phyloP scores from a whole-genome alignment of 2,797 vertebrate species.

The Mallotus villosus region DNA sequence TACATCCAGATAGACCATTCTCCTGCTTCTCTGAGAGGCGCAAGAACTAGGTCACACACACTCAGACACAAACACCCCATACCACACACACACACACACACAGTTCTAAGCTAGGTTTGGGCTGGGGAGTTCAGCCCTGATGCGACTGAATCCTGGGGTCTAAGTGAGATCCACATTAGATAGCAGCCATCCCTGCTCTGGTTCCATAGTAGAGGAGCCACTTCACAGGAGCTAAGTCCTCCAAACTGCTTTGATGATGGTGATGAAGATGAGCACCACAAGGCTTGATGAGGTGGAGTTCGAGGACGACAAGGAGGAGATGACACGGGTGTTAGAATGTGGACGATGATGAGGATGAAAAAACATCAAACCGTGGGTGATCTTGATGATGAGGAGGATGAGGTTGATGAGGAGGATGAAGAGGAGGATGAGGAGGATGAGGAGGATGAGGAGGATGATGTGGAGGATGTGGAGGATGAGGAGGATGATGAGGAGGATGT shows the following conservation, averaged over 20 bases:
- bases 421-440: background rate
- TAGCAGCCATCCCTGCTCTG: slow-evolving; percentile 25
- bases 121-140: slow-evolving; percentile 52
- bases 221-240: background rate
- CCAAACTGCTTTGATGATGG: too few species aligned
- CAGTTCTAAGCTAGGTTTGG: slow-evolving; percentile 49
- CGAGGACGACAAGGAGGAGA: background rate
- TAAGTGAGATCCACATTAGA: too few species aligned
- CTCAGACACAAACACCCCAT: slow-evolving; percentile 13
- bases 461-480: too few species aligned
- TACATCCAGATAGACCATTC: too few species aligned
- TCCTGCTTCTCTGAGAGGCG: background rate
- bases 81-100: slow-evolving; percentile 31
- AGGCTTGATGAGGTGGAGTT: background rate
- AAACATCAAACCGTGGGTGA: too few species aligned
- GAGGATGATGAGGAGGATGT: too few species aligned
- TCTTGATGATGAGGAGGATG: slow-evolving; percentile 25
- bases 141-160: slow-evolving; percentile 57
- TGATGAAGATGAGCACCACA: background rate
- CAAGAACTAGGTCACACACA: slow-evolving; percentile 25
- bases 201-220: too few species aligned
- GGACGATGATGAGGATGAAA: background rate
- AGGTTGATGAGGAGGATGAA: background rate
- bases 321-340: background rate
- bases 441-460: background rate